Evolutionary conservation across 2,113 vertebrate genomes (phyloP).

Genomic region (Petromus typicus): DNA sequence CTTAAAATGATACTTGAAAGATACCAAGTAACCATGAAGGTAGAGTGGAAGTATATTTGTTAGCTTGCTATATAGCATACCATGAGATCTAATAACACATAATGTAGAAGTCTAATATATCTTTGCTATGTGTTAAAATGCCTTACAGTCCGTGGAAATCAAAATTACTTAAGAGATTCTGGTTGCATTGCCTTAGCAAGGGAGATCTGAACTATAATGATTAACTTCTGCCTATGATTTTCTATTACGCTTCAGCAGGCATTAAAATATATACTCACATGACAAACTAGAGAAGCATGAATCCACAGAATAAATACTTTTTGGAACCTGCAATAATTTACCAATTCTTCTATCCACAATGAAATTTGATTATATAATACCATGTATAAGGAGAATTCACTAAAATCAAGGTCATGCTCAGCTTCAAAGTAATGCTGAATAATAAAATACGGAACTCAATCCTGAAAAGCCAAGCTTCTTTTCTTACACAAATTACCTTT

Average conservation of each 20-base stretch:
- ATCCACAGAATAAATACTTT: slow-evolving; percentile 49
- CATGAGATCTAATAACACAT: not conserved
- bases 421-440: slow-evolving; percentile 44
- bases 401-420: slow-evolving; percentile 65
- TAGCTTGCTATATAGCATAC: slow-evolving; percentile 2
- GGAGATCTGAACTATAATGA: slow-evolving; percentile 38
- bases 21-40: slow-evolving; percentile 10
- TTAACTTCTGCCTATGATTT: slow-evolving; percentile 25
- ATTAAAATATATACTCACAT: slow-evolving; percentile 61
- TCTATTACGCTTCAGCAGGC: slow-evolving; percentile 1
- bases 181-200: not conserved
- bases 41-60: not conserved
- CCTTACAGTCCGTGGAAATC: not conserved
- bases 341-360: slow-evolving; percentile 51
- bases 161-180: slow-evolving; percentile 42
- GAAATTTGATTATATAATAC: slow-evolving; percentile 49
- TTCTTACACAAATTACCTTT: slow-evolving; percentile 74
- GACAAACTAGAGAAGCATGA: slow-evolving; percentile 36
- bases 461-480: slow-evolving; percentile 39
- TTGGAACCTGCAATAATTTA: slow-evolving; percentile 43
- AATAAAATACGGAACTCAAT: slow-evolving; percentile 48
- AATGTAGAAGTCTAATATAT: slow-evolving; percentile 9
- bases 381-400: slow-evolving; percentile 50
- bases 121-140: slow-evolving; percentile 15
- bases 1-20: slow-evolving; percentile 16